Base-by-base conservation (phyloP, 1,140 invertebrate species). In the Camponotus vicinus region DNA sequence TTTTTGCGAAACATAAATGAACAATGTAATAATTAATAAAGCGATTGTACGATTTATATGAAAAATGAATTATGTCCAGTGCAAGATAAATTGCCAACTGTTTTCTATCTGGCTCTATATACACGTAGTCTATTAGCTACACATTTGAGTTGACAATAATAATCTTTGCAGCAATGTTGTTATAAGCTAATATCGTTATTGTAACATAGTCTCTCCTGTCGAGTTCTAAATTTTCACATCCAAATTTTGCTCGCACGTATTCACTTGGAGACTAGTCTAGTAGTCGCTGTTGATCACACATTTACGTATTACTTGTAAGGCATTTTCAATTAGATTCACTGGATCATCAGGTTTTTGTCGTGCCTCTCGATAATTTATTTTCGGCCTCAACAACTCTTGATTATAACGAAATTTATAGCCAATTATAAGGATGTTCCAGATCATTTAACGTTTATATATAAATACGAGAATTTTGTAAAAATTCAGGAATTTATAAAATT, bases 281-380 rank as follows among this genome's bases (percentile, higher is more conserved):
- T 95, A 55, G 92, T 92, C n/a, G 93, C 93, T 42, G 95, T 94
- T 42, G 92, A 95, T 92, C 93, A 92, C 86, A 88, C 89, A 2
- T 94, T 93, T 61, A 83, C 92, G 37, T 40, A 42, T 90, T 94
- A 69, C 95, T 99, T 92, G 96, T 98, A 69, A 99, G 99, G 95
- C 98, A 99, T 95, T 97, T 99, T 86, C 99, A 99, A 93, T 95
- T 99, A 93, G 98, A 99, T 95, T 98, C 98, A 0, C 95, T 99
- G 91, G 97, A 98, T 69, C 97, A 98, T 95, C 95, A 98, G 93
- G 97, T 97, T 97, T 87, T 98, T 84, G 95, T 98, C 79, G 95
- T 96, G 5, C 95, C 97, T 66, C 96, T 96, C 21, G 98, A 97
- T 6, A 96, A 97, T 64, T 97, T 97, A 91, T 94, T 96, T 0